These are phyloP conservation scores for Nowickia ferox DNA, from an alignment of 2,888 invertebrate species.

Conservation along the genomic window DNA sequence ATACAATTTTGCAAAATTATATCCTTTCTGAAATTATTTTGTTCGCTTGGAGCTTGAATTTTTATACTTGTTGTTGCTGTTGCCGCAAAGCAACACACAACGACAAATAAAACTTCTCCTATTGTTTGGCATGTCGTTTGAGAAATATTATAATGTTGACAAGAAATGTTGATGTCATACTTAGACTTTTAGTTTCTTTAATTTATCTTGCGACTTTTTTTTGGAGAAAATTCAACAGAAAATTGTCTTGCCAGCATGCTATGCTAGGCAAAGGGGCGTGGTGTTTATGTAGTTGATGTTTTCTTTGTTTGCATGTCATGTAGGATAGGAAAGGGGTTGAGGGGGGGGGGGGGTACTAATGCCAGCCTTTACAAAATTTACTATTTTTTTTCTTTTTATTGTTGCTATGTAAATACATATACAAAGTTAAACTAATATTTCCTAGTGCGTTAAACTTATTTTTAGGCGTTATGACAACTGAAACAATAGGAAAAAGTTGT, in stretches of 20 bases:
- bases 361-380: too few relatives aligned
- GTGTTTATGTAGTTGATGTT: too few relatives aligned
- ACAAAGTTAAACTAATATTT: slow-evolving; percentile 37
- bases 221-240: slow-evolving; percentile 8
- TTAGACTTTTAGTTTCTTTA: slow-evolving; percentile 24
- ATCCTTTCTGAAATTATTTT: slow-evolving; percentile 13
- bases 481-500: slow-evolving; percentile 28
- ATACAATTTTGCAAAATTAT: slow-evolving; percentile 20
- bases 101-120: neutral
- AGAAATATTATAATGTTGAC: slow-evolving; percentile 26
- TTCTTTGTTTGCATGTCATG: too few relatives aligned
- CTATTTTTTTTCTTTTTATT: neutral
- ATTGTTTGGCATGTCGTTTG: neutral
- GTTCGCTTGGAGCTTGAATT: neutral
- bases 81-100: neutral
- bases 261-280: neutral
- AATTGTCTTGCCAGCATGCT: slow-evolving; percentile 25
- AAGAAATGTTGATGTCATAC: slow-evolving; percentile 9
- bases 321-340: too few relatives aligned
- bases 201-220: slow-evolving; percentile 29
- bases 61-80: neutral
- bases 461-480: slow-evolving; percentile 21
- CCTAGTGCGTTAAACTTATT: slow-evolving; percentile 35
- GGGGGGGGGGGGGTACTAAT: too few relatives aligned
- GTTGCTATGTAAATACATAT: neutral